Base-by-base conservation (phyloP, 1,140 invertebrate species). In the Stenopsyche tienmushanensis region DNA sequence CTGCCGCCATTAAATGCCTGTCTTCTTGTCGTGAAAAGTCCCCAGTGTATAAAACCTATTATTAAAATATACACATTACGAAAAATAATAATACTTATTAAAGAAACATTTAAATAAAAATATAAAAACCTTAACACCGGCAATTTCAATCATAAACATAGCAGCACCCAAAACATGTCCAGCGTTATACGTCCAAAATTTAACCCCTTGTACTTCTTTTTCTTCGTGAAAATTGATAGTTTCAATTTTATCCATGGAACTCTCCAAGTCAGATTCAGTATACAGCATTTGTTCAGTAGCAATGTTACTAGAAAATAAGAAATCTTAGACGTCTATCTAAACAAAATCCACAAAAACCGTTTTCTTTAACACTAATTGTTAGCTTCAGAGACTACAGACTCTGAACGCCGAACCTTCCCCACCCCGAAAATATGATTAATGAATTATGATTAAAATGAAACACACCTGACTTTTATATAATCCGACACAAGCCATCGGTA, bases 61-160 rank as follows among this genome's bases (percentile, higher is more conserved):
- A 78, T 25, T 24, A 17, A 20, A 54, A n/a, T 45, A 39, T 8
- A 13, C 7, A 39, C 13, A 39, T 39, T 39, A 41, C 18, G 15
- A n/a, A 58, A 50, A 69, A 42, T 8, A 57, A 15, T 50, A 42
- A 17, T 44, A 15, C n/a, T 18, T 42, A 52, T n/a, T 10, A 34
- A 42, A 26, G 3, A 45, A 29, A 39, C 7, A 39, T 39, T 39
- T 39, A 39, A 8, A 39, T 39, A 39, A 8, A 39, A 18, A 3
- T 53, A 24, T 25, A 58, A 25, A 29, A 67, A 90, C 88, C 82
- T 96, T 95, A 13, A 97, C 93, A 23, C 96, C 97, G 54, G 97
- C 97, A 67, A 99, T 99, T 85, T 99, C 97, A 62, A 99, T 96
- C 95, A 99, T 98, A 75, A 99, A 99, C 97, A 99, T 99, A 23